Conservation (phyloP, 2,888 invertebrate genomes). For the Heliconius ethilla region DNA sequence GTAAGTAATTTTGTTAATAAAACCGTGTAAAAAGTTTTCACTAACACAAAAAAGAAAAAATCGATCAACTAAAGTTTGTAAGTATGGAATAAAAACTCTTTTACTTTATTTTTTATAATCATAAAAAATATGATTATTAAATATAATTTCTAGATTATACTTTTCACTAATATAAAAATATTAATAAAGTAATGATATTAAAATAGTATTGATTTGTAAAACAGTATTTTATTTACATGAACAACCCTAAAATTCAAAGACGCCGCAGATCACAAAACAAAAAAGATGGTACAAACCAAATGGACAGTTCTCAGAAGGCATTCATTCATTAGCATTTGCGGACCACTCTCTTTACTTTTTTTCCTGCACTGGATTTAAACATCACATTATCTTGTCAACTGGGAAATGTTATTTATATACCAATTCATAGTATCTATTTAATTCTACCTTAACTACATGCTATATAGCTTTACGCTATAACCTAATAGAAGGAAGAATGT, state of each 20-base stretch:
- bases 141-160: too few species aligned
- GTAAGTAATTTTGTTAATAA: too few species aligned
- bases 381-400: conserved; percentile 9
- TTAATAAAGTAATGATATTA: too few species aligned
- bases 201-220: neutral
- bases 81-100: too few species aligned
- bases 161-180: too few species aligned
- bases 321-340: conserved; percentile 38
- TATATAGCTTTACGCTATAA: too few species aligned
- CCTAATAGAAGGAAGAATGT: too few species aligned
- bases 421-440: neutral
- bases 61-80: too few species aligned
- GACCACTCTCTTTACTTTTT: conserved; percentile 23
- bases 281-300: conserved; percentile 37
- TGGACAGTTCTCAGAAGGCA: conserved; percentile 36
- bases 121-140: too few species aligned
- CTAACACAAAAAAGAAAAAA: too few species aligned
- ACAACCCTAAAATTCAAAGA: conserved; percentile 37
- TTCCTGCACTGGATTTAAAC: conserved; percentile 2
- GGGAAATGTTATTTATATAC: neutral
- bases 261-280: conserved; percentile 30
- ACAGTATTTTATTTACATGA: neutral
- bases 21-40: too few species aligned
- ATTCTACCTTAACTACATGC: neutral
- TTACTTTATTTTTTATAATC: too few species aligned